phyloP scores from a whole-genome alignment of 2,113 vertebrate genomes.

The Pterocles orientalis region DNA sequence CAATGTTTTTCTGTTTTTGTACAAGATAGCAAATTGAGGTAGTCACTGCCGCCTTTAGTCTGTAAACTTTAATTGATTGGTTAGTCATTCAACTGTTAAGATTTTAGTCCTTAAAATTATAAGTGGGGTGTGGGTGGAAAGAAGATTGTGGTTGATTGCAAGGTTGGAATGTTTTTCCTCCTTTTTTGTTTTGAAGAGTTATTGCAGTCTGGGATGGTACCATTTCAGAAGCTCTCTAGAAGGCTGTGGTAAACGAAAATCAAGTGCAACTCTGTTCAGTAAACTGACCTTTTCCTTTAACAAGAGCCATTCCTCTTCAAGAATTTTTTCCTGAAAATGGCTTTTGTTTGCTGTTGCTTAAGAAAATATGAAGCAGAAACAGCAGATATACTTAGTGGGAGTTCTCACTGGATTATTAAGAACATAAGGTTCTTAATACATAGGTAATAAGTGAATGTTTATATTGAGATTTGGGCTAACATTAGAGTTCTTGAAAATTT shows the following conservation, averaged over 20 bases:
- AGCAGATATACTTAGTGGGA: background rate
- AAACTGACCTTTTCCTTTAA: background rate
- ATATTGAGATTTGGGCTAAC: background rate
- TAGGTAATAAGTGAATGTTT: background rate
- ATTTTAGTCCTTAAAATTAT: background rate
- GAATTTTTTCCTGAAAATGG: background rate
- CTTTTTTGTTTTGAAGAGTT: background rate
- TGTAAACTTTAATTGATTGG: background rate
- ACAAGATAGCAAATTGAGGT: background rate
- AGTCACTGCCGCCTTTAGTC: background rate
- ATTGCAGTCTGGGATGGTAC: background rate
- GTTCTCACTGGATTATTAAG: background rate
- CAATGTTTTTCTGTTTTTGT: background rate
- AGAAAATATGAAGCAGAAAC: background rate
- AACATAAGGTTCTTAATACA: background rate
- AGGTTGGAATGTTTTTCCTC: background rate
- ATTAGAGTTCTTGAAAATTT: background rate
- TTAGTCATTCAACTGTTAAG: background rate
- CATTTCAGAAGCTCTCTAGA: background rate
- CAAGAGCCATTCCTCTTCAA: background rate
- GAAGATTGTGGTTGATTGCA: accelerated
- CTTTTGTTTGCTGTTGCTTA: background rate
- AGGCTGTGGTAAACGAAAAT: background rate
- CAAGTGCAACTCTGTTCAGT: background rate
- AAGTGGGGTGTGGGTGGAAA: background rate